Evolutionary conservation across 2,797 vertebrate species (phyloP), one percentile per base, ranked within the genome.

Genomic region (Myotis pilosus): DNA sequence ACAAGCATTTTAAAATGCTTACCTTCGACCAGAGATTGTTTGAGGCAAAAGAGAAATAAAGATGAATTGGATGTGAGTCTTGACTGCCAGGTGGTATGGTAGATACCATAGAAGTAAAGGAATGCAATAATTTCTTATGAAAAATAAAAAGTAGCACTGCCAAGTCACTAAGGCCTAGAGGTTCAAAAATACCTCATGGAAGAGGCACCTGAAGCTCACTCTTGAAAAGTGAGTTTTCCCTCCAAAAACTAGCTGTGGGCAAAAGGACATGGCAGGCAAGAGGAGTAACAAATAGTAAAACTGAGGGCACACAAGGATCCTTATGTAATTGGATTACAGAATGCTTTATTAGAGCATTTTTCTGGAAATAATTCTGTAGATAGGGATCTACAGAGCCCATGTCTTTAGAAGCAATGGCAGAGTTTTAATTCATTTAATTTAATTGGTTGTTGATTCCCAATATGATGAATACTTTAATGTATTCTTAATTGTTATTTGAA

Each of bases 401-500:
- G 2, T 72, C 64, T 64, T 80, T 94, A 6, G 5, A 64, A 92
- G 2, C 1, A 75, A 64, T 28, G 28, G 5, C 0, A n/a, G 44
- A 36, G 16, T 83, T 87, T 85, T 88, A 89, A 78, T 66, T 64
- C 16, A 75, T 95, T 87, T 53, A 74, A n/a, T 28, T 49, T 10
- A 91, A 49, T 83, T 62, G 3, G 2, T 41, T 86, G 5, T 49
- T 91, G 17, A 80, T 62, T 83, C 22, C 85, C 47, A 88, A 49
- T 89, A 69, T 38, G 13, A 2, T 3, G 1, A 74, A 90, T 51
- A 85, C 79, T 91, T 91, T 78, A 66, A 87, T 75, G 68, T 64
- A 79, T 66, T 66, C 22, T 91, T 78, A 88, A 62, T 41, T 94
- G 94, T 94, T 47, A 30, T 79, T 92, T 81, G 74, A 93, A 93